Evolutionary conservation across 2,113 vertebrate species (phyloP).

Genomic region (Pyxicephalus adspersus): DNA sequence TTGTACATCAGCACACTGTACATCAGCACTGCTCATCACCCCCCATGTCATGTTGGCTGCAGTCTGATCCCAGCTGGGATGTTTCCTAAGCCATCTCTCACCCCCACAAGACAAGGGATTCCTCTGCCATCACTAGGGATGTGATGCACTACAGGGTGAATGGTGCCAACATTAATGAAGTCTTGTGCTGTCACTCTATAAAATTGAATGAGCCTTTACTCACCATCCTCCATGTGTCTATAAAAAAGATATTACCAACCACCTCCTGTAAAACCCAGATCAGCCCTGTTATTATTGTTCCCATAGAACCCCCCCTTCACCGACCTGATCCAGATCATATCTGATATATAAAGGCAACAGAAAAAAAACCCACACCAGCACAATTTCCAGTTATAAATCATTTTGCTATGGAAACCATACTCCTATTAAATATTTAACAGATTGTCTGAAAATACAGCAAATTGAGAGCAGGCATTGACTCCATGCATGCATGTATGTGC

Average conservation of each 20-base stretch:
- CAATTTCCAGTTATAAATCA: slow-evolving; percentile 39
- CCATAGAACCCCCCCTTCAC: too few species aligned
- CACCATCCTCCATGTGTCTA: background rate
- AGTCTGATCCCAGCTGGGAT: slow-evolving; percentile 24
- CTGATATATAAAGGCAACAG: slow-evolving; percentile 19
- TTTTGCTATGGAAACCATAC: slow-evolving; percentile 54
- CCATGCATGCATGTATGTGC: slow-evolving; percentile 67
- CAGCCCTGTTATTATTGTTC: background rate
- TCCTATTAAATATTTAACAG: slow-evolving; percentile 64
- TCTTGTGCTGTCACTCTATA: slow-evolving; percentile 23
- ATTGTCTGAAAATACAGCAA: slow-evolving; percentile 64
- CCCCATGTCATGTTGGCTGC: background rate
- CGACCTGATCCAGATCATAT: slow-evolving; percentile 7
- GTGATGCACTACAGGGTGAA: slow-evolving; percentile 27
- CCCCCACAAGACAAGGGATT: background rate
- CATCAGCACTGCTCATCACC: too few species aligned
- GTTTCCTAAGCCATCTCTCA: slow-evolving; percentile 1
- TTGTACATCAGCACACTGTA: too few species aligned
- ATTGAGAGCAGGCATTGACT: slow-evolving; percentile 69
- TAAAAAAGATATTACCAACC: background rate
- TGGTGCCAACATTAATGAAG: slow-evolving; percentile 35
- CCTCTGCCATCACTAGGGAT: slow-evolving; percentile 34
- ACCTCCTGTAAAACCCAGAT: background rate
- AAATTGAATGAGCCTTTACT: slow-evolving; percentile 3
- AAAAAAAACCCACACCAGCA: slow-evolving; percentile 13